These are phyloP conservation scores for Plutella xylostella DNA, from an alignment of 2,888 invertebrate species.

Conservation along the genomic window DNA sequence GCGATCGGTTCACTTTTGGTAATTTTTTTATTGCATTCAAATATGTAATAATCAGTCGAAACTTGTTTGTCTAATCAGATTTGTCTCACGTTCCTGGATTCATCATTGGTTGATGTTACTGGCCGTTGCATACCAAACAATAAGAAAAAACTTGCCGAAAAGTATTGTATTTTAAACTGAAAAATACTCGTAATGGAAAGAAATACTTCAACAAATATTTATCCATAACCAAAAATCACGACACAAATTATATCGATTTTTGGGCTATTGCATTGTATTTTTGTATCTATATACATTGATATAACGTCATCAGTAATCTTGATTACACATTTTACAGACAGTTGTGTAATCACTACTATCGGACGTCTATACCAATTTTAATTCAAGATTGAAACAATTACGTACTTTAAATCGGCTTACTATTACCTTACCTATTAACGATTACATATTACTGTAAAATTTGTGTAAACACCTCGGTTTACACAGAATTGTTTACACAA, in stretches of 20 bases:
- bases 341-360: not conserved
- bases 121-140: conserved; percentile 49
- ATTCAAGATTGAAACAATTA: conserved; percentile 66
- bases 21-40: conserved; percentile 33
- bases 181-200: conserved; percentile 30
- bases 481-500: conserved; percentile 29
- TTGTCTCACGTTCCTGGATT: conserved; percentile 58
- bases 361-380: conserved; percentile 40
- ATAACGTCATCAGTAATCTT: conserved; percentile 15
- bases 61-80: conserved; percentile 34
- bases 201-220: conserved; percentile 15
- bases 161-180: conserved; percentile 50
- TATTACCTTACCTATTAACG: conserved; percentile 62
- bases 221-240: conserved; percentile 34
- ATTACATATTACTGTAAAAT: conserved; percentile 46
- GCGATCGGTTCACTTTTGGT: conserved; percentile 65
- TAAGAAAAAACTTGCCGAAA: conserved; percentile 47
- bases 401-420: conserved; percentile 67
- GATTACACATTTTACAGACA: not conserved
- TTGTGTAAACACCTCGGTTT: conserved; percentile 30
- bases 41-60: conserved; percentile 16
- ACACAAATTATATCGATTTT: conserved; percentile 50
- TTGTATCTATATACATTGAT: conserved; percentile 47
- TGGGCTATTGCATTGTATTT: conserved; percentile 68
- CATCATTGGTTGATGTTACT: conserved; percentile 48